Percentiles rank a stretch among this genome's conserved stretches.
phyloP scores from a whole-genome alignment of 2,888 invertebrate genomes.

The Orthosia gracilis region DNA sequence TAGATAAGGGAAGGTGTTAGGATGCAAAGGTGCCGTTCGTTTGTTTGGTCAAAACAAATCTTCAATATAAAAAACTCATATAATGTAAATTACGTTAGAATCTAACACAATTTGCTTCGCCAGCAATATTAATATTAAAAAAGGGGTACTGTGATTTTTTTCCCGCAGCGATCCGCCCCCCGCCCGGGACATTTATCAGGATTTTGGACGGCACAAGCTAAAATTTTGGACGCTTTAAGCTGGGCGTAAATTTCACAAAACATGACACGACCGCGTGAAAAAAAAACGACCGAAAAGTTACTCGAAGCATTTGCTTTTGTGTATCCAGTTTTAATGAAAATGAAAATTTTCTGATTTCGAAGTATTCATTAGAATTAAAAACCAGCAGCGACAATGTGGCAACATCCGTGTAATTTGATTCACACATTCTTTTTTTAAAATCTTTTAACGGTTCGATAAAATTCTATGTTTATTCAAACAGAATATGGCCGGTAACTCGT shows the following conservation, averaged over 20 bases:
- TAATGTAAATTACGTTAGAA: conserved; percentile 65
- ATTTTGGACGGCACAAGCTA: conserved; percentile 93
- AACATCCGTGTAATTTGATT: conserved; percentile 46
- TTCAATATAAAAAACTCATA: conserved; percentile 24
- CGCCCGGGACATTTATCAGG: conserved; percentile 92
- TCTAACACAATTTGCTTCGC: conserved; percentile 73
- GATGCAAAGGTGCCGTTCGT: neutral
- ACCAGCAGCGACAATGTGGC: conserved; percentile 26
- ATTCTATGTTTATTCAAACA: conserved; percentile 62
- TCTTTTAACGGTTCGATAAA: conserved; percentile 47
- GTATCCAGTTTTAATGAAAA: conserved; percentile 66
- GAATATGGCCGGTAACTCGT: conserved; percentile 46
- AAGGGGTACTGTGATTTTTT: conserved; percentile 82
- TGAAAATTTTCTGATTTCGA: conserved; percentile 40
- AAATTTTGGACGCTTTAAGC: conserved; percentile 91
- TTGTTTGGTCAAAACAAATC: neutral
- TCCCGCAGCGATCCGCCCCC: conserved; percentile 79
- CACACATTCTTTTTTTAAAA: conserved; percentile 63
- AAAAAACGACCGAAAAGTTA: conserved; percentile 79
- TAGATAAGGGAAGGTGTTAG: too few species aligned
- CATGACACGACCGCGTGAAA: conserved; percentile 85
- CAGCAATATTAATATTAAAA: conserved; percentile 82
- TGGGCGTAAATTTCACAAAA: conserved; percentile 89
- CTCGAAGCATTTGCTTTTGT: conserved; percentile 74
- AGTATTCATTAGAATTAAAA: conserved; percentile 31